A percentile compares a stretch with the other conserved stretches of the same genome.
Evolutionary conservation across 2,888 invertebrate species (phyloP).

Genomic region (Carcina quercana): DNA sequence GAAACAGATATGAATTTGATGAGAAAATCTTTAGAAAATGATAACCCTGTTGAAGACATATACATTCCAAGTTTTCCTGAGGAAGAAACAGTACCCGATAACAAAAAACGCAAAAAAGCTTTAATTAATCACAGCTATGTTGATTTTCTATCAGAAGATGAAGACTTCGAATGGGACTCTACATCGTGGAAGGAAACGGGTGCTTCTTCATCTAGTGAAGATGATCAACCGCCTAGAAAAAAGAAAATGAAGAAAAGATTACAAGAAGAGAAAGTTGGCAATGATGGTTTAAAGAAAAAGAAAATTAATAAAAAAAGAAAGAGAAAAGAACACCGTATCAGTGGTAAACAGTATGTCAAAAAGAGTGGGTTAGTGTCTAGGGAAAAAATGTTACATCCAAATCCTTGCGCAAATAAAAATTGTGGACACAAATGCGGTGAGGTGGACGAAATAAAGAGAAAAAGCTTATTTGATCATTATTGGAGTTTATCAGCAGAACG

Average conservation of each 20-base stretch:
- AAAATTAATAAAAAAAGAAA: conserved; percentile 7
- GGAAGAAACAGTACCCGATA: neutral
- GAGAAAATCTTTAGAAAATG: conserved; percentile 7
- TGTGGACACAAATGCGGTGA: conserved; percentile 5
- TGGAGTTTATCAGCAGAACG: conserved; percentile 8
- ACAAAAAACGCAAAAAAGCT: neutral
- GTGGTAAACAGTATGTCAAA: conserved; percentile 8
- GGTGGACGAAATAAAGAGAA: neutral
- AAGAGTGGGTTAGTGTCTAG: conserved; percentile 7
- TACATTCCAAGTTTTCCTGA: neutral
- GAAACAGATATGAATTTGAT: conserved; percentile 6
- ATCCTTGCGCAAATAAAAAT: conserved; percentile 7
- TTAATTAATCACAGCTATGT: conserved; percentile 9
- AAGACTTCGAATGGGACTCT: conserved; percentile 9
- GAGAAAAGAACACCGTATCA: conserved; percentile 1
- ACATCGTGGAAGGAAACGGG: conserved; percentile 9
- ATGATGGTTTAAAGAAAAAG: conserved; percentile 8
- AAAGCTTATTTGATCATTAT: conserved; percentile 1
- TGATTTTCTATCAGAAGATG: conserved; percentile 10
- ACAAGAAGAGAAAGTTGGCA: conserved; percentile 9
- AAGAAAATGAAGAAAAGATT: conserved; percentile 7
- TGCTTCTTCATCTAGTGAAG: neutral
- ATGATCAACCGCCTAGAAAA: neutral
- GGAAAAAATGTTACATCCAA: conserved; percentile 8
- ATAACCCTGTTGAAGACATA: conserved; percentile 2